Conservation (phyloP, 2,888 invertebrate species). For the Xestia xanthographa region DNA sequence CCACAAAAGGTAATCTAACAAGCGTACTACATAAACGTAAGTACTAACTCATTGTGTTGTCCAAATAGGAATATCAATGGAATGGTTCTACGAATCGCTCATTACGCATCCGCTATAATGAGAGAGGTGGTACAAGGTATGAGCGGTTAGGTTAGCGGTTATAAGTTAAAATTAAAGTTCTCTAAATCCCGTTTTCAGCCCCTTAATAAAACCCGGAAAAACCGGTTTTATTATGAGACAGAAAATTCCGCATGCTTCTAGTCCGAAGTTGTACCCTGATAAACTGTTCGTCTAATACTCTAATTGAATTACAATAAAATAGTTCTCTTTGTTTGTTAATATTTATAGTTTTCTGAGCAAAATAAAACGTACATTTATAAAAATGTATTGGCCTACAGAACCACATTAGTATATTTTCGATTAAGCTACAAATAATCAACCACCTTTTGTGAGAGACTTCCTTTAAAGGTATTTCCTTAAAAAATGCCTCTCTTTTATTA, state of each 20-base stretch:
- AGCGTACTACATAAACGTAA: constrained; percentile 2
- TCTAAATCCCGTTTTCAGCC: no score
- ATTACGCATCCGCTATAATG: constrained; percentile 71
- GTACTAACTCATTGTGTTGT: constrained; percentile 27
- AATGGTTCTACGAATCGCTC: constrained; percentile 74
- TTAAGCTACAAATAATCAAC: neutral
- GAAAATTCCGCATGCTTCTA: no score
- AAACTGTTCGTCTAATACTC: neutral
- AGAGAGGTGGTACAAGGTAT: constrained; percentile 32
- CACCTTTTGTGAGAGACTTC: neutral
- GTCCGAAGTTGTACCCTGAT: neutral
- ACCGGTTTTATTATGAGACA: no score
- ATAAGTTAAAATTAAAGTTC: neutral
- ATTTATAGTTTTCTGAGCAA: neutral
- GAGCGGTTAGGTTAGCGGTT: constrained; percentile 28
- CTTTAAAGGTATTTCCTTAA: neutral
- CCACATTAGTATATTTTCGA: neutral
- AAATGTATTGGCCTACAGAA: neutral
- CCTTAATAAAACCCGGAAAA: no score
- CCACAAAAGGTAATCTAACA: constrained; percentile 9
- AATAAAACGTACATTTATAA: neutral
- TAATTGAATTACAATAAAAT: no score
- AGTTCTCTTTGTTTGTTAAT: neutral
- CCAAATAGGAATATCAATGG: constrained; percentile 41
- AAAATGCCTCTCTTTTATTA: neutral